phyloP scores from a whole-genome alignment of 1,140 invertebrate species.

The Papilio helenus region DNA sequence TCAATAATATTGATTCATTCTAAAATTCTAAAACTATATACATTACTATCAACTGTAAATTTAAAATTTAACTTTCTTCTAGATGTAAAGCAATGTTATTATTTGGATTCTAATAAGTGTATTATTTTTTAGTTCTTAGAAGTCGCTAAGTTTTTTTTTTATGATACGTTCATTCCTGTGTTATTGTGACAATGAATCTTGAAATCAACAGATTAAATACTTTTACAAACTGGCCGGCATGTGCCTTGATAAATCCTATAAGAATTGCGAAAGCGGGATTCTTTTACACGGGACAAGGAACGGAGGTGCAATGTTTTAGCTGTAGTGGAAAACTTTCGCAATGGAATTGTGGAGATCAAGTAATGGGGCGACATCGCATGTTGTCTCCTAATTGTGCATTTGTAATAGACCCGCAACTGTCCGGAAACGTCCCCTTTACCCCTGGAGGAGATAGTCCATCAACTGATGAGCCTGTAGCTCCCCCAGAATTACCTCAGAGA shows the following conservation, averaged over 20 bases:
- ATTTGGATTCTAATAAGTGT: background rate
- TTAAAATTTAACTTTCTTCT: background rate
- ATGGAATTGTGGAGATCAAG: constrained; percentile 90
- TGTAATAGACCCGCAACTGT: constrained; percentile 85
- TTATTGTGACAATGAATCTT: constrained; percentile 84
- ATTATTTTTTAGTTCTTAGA: background rate
- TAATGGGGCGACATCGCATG: constrained; percentile 85
- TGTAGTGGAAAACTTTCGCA: constrained; percentile 88
- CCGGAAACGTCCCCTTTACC: constrained; percentile 86
- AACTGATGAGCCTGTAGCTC: constrained; percentile 38
- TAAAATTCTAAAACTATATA: background rate
- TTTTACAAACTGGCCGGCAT: constrained; percentile 88
- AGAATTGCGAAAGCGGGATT: constrained; percentile 92
- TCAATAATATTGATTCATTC: constrained; percentile 32
- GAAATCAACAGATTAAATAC: constrained; percentile 87
- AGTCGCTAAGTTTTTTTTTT: background rate
- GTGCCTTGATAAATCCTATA: constrained; percentile 85
- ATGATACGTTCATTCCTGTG: constrained; percentile 28
- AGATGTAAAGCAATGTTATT: background rate
- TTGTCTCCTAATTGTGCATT: constrained; percentile 89
- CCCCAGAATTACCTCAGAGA: constrained; percentile 17
- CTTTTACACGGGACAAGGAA: constrained; percentile 87
- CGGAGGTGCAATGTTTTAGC: constrained; percentile 89
- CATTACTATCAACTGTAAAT: no score
- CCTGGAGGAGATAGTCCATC: constrained; percentile 53